Conservation (phyloP, 2,888 invertebrate species). For the Drosophila lacicola region DNA sequence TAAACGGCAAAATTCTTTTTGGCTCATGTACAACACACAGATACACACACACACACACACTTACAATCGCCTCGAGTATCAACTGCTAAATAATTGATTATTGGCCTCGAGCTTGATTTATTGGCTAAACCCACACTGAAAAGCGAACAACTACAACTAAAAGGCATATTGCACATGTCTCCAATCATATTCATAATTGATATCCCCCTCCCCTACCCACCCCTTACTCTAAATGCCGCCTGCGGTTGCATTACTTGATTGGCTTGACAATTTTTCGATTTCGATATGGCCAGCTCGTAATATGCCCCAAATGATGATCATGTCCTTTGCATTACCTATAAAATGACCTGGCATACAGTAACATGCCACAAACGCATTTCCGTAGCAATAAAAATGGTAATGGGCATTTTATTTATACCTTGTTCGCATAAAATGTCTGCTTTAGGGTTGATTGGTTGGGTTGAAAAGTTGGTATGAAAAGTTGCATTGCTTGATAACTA, state of each 20-base stretch:
- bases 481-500: too few species aligned
- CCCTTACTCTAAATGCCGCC: slow-evolving; percentile 2
- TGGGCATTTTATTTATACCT: slow-evolving; percentile 17
- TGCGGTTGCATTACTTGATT: slow-evolving; percentile 50
- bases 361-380: slow-evolving; percentile 25
- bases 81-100: slow-evolving; percentile 67
- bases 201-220: neutral
- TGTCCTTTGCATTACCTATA: slow-evolving; percentile 7
- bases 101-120: slow-evolving; percentile 70
- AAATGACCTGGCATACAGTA: neutral
- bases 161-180: slow-evolving; percentile 31
- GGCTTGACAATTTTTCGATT: slow-evolving; percentile 45
- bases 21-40: slow-evolving; percentile 10
- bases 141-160: slow-evolving; percentile 5
- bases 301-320: slow-evolving; percentile 1
- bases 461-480: too few species aligned
- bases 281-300: slow-evolving; percentile 29
- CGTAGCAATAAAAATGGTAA: slow-evolving; percentile 23
- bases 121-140: slow-evolving; percentile 51
- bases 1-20: slow-evolving; percentile 8
- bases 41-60: neutral
- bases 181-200: slow-evolving; percentile 40
- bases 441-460: too few species aligned
- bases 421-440: neutral
- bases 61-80: slow-evolving; percentile 20